A percentile compares a stretch with the other conserved stretches of the same genome.
phyloP scores from a whole-genome alignment of 2,113 vertebrate species.

The Cepphus grylle region DNA sequence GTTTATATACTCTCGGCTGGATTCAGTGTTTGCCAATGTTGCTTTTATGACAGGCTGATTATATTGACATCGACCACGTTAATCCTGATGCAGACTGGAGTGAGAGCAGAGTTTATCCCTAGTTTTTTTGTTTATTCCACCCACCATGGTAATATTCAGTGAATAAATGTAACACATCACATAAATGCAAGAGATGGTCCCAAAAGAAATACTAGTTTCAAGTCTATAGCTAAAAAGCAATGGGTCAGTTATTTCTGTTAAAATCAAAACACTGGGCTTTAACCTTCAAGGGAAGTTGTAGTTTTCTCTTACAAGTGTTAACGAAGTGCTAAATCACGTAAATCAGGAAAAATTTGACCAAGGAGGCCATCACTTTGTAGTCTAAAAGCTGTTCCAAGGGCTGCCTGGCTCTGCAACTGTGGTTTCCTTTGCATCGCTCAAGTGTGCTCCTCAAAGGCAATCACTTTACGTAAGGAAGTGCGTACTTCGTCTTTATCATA shows the following conservation, averaged over 20 bases:
- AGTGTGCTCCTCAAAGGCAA: accelerated
- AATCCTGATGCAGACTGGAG: background rate
- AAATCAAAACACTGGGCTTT: background rate
- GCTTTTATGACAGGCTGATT: background rate
- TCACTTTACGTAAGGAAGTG: background rate
- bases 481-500: background rate
- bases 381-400: background rate
- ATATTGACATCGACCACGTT: background rate
- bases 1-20: background rate
- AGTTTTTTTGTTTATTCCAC: background rate
- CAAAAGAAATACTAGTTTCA: background rate
- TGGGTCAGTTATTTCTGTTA: background rate
- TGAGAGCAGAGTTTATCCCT: background rate
- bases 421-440: background rate
- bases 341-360: background rate
- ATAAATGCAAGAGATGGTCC: background rate
- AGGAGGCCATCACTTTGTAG: background rate
- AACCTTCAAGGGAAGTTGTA: background rate
- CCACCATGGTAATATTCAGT: background rate
- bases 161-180: background rate
- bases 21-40: background rate
- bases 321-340: background rate
- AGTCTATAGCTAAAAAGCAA: background rate
- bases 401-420: background rate
- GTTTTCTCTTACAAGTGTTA: background rate